A percentile compares a stretch with the other conserved stretches of the same genome.
These are phyloP conservation scores for Boleophthalmus pectinirostris DNA, from an alignment of 2,113 vertebrate genomes.

Conservation along the genomic window DNA sequence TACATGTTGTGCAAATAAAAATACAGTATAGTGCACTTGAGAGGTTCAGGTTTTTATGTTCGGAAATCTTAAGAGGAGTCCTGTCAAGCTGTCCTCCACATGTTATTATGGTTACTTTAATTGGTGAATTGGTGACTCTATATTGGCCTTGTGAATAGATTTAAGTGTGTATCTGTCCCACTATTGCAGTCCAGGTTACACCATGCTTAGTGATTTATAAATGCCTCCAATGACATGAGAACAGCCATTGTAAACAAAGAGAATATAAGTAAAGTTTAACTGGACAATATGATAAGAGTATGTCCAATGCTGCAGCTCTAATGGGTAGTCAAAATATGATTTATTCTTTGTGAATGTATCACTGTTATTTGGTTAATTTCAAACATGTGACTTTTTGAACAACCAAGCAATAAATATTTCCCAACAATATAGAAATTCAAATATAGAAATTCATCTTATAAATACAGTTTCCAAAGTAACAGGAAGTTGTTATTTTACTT, in stretches of 20 bases:
- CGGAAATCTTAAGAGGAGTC: not conserved
- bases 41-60: not conserved
- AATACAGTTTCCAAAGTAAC: not conserved
- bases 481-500: not conserved
- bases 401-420: conserved; percentile 1
- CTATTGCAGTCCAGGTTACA: not conserved
- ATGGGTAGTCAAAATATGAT: not conserved
- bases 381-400: not conserved
- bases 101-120: not conserved
- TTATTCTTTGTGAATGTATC: not conserved
- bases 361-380: no score
- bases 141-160: not conserved
- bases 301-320: no score
- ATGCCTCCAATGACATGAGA: not conserved
- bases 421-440: not conserved
- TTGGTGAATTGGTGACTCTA: not conserved
- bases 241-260: not conserved
- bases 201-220: not conserved
- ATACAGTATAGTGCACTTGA: not conserved
- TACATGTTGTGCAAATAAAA: no score
- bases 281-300: no score
- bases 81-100: not conserved
- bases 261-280: not conserved
- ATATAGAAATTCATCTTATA: not conserved
- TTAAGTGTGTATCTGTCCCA: not conserved